phyloP scores from a whole-genome alignment of 2,888 invertebrate species.

The Dicyrtoma fusca region DNA sequence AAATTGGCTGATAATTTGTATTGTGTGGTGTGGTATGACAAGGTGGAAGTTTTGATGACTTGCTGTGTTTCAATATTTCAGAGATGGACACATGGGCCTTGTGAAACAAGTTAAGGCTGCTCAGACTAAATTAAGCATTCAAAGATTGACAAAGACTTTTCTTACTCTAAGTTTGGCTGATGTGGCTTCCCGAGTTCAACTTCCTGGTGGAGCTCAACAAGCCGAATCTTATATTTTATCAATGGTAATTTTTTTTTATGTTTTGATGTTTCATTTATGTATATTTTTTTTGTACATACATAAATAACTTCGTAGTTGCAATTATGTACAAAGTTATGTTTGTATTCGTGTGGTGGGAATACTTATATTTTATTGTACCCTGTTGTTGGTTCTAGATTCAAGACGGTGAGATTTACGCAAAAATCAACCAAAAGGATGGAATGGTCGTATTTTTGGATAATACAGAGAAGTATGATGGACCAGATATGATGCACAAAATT shows the following conservation, averaged over 20 bases:
- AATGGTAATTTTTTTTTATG: slow-evolving; percentile 65
- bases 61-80: too few relatives aligned
- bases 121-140: slow-evolving; percentile 94
- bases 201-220: slow-evolving; percentile 75
- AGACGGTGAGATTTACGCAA: slow-evolving; percentile 94
- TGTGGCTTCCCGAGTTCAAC: slow-evolving; percentile 85
- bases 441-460: slow-evolving; percentile 97
- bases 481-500: slow-evolving; percentile 80
- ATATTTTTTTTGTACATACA: slow-evolving; percentile 47
- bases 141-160: slow-evolving; percentile 92
- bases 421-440: slow-evolving; percentile 96
- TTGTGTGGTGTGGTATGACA: too few relatives aligned
- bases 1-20: too few relatives aligned
- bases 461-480: slow-evolving; percentile 91
- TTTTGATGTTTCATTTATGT: background rate
- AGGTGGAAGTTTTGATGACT: too few relatives aligned
- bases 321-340: background rate
- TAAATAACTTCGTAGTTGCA: too few relatives aligned
- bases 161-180: slow-evolving; percentile 84
- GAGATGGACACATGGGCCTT: slow-evolving; percentile 66
- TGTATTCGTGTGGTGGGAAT: background rate
- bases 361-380: too few relatives aligned
- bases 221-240: slow-evolving; percentile 92
- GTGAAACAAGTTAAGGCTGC: slow-evolving; percentile 79
- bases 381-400: slow-evolving; percentile 73